Percentiles rank a stretch among this genome's conserved stretches.
These are phyloP conservation scores for Brachionus sp. DNA, from an alignment of 1,140 invertebrate species.

Conservation along the genomic window DNA sequence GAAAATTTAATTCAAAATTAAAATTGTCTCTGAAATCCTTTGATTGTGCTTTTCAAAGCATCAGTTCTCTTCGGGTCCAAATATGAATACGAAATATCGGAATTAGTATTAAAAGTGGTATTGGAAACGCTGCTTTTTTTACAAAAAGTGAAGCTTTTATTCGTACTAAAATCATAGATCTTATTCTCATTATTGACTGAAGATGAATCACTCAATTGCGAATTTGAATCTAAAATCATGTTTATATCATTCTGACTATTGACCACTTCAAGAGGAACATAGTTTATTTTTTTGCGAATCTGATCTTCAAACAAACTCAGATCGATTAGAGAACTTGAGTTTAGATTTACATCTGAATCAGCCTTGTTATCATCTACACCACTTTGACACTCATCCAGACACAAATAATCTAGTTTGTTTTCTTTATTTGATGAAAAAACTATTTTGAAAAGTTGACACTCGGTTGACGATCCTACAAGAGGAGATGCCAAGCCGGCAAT, in stretches of 20 bases:
- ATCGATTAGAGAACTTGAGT: not conserved
- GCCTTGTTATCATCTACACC: not conserved
- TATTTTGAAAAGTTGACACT: not conserved
- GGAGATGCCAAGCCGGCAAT: not conserved
- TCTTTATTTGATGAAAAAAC: not conserved
- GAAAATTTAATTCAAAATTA: not conserved
- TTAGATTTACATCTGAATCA: not conserved
- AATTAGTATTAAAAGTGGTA: not conserved
- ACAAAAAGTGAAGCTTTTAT: slow-evolving; percentile 5
- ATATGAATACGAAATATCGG: not conserved
- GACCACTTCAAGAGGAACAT: slow-evolving; percentile 13
- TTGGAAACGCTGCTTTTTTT: slow-evolving; percentile 10
- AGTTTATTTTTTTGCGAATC: not conserved
- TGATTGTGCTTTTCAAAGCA: slow-evolving; percentile 25
- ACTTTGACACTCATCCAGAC: not conserved
- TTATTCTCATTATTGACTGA: not conserved
- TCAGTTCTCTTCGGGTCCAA: not conserved
- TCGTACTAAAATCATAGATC: not conserved
- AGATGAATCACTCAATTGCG: not conserved
- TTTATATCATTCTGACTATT: not conserved
- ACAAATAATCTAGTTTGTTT: slow-evolving; percentile 12
- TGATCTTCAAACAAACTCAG: not conserved
- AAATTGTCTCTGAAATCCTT: not conserved
- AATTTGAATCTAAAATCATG: not conserved
- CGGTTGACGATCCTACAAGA: not conserved